These are phyloP conservation scores for Anagyrus pseudococci DNA, from an alignment of 2,888 invertebrate genomes.

Conservation along the genomic window DNA sequence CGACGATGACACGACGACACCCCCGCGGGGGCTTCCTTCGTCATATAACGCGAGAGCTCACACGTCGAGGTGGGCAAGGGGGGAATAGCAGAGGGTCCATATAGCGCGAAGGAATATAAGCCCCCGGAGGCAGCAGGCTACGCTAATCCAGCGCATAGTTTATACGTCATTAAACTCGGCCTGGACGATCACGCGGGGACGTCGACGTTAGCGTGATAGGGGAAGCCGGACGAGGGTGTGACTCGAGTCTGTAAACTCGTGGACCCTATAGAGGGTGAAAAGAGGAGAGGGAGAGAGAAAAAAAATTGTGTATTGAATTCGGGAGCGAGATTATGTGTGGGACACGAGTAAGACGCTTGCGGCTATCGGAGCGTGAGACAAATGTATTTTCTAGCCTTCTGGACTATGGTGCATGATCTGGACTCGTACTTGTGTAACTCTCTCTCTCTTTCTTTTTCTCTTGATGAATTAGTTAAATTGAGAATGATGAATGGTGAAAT, in stretches of 20 bases:
- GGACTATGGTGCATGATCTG: too few species aligned
- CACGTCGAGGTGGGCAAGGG: too few species aligned
- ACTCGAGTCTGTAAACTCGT: background rate
- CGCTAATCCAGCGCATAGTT: constrained; percentile 61
- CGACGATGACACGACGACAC: background rate
- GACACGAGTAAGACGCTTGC: too few species aligned
- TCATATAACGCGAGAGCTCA: constrained; percentile 19
- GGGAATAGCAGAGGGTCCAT: background rate
- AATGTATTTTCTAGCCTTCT: too few species aligned
- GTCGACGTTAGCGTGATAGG: constrained; percentile 7
- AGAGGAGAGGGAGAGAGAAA: constrained; percentile 24
- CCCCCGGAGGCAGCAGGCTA: constrained; percentile 39
- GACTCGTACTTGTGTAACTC: too few species aligned
- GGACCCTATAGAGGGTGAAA: constrained; percentile 21
- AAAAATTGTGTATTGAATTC: too few species aligned
- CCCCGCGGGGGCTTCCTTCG: constrained; percentile 21
- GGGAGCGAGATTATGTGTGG: too few species aligned
- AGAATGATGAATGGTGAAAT: too few species aligned
- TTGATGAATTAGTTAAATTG: too few species aligned
- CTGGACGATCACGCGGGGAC: constrained; percentile 20
- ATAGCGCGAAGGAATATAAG: constrained; percentile 28
- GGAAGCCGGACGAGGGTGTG: constrained; percentile 33
- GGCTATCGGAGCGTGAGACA: too few species aligned
- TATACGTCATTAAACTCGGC: constrained; percentile 61
- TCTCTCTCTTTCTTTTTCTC: too few species aligned